Percentiles rank a stretch among this genome's conserved stretches.
Conservation (phyloP, 2,113 vertebrate species). For the Centropus bengalensis region DNA sequence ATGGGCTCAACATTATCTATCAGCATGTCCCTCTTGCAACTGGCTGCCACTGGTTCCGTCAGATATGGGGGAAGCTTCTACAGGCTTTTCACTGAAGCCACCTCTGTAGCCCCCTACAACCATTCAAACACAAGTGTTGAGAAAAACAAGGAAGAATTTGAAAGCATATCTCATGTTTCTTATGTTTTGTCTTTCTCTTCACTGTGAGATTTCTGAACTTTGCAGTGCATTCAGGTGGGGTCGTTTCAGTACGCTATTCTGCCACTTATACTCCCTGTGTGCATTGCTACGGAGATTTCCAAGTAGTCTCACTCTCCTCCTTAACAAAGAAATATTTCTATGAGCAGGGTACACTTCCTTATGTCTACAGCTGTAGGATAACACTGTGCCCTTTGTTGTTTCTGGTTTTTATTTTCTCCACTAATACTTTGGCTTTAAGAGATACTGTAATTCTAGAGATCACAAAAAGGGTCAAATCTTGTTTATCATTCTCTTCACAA, state of each 20-base stretch:
- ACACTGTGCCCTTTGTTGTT: background rate
- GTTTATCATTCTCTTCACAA: background rate
- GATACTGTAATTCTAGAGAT: background rate
- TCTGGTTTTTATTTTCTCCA: background rate
- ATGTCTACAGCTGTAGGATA: background rate
- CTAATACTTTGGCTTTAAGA: background rate
- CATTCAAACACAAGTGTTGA: no score
- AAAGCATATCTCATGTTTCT: background rate
- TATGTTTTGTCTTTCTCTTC: background rate
- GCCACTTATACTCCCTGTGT: background rate
- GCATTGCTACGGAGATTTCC: background rate
- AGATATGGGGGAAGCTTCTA: no score
- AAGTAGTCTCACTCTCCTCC: background rate
- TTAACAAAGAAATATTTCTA: background rate
- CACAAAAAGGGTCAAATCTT: background rate
- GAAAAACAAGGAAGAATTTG: background rate
- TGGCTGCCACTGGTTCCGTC: no score
- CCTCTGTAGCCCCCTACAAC: no score
- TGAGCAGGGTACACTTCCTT: background rate
- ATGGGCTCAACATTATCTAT: no score
- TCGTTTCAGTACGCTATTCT: background rate
- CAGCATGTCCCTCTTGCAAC: no score
- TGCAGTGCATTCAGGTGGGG: background rate
- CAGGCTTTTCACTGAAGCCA: no score
- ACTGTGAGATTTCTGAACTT: background rate